Conservation (phyloP, 2,113 vertebrate genomes). For the Carassius gibelio region DNA sequence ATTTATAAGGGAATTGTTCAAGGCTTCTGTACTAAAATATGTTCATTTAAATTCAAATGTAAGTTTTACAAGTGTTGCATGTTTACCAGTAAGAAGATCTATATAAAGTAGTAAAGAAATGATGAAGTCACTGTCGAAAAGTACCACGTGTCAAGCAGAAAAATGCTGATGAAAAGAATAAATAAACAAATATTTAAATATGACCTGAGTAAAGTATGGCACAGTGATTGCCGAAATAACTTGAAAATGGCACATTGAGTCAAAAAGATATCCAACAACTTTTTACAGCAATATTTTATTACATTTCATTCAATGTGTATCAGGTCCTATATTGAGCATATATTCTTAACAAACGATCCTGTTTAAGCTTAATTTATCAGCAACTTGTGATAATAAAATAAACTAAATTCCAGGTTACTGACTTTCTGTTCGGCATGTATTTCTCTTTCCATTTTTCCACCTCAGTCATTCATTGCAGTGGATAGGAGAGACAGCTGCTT, state of each 20-base stretch:
- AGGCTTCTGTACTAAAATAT: neutral
- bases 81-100: no score
- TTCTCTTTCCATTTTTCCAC: slow-evolving; percentile 7
- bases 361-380: neutral
- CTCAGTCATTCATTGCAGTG: neutral
- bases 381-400: neutral
- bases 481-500: slow-evolving; percentile 54
- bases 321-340: no score
- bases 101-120: no score
- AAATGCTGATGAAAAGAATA: no score
- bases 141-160: no score
- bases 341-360: neutral
- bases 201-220: neutral
- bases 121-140: no score
- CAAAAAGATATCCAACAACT: no score
- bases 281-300: no score
- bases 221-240: neutral
- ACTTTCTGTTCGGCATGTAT: neutral
- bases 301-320: no score
- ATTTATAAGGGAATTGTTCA: neutral
- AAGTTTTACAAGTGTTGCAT: no score
- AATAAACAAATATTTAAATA: neutral
- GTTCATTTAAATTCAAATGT: neutral
- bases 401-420: neutral
- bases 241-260: neutral